Conservation (phyloP, 2,797 vertebrate genomes). For the Intellagama lesueurii region DNA sequence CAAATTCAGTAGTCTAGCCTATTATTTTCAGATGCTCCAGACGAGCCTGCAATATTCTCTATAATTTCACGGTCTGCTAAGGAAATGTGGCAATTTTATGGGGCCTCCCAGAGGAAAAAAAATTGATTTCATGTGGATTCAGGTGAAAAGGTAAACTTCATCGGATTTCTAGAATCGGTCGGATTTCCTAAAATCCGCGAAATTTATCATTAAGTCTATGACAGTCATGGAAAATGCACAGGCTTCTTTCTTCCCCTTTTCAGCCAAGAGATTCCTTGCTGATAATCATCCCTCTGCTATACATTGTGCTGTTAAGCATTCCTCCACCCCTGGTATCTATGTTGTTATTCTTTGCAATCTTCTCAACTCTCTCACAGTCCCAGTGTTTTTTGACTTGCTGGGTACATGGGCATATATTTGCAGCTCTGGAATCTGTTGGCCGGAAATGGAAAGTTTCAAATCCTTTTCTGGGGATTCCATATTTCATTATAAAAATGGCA, state of each 20-base stretch:
- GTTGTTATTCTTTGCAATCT: conserved; percentile 42
- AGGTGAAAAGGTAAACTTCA: conserved; percentile 78
- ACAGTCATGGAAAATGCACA: conserved; percentile 70
- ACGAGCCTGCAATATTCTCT: conserved; percentile 71
- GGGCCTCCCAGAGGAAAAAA: conserved; percentile 68
- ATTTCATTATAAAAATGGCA: conserved; percentile 56
- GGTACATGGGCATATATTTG: conserved; percentile 46
- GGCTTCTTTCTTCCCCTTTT: conserved; percentile 56
- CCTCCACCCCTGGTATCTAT: conserved; percentile 52
- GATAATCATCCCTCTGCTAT: conserved; percentile 55
- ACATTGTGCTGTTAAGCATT: conserved; percentile 53
- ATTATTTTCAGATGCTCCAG: conserved; percentile 65
- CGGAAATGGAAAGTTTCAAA: conserved; percentile 53
- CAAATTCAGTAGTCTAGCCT: conserved; percentile 48
- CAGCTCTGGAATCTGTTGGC: neutral
- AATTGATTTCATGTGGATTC: conserved; percentile 77
- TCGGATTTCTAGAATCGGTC: conserved; percentile 75
- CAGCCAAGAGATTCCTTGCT: conserved; percentile 70
- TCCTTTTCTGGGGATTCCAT: conserved; percentile 42
- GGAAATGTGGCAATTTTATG: conserved; percentile 76
- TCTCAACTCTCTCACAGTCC: conserved; percentile 55
- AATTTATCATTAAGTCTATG: conserved; percentile 75
- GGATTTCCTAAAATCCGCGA: conserved; percentile 73
- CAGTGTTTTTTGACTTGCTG: conserved; percentile 55
- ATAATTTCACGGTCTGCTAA: conserved; percentile 76